These are phyloP conservation scores for Melipona quadrifasciata DNA, from an alignment of 1,140 invertebrate species.

Conservation along the genomic window DNA sequence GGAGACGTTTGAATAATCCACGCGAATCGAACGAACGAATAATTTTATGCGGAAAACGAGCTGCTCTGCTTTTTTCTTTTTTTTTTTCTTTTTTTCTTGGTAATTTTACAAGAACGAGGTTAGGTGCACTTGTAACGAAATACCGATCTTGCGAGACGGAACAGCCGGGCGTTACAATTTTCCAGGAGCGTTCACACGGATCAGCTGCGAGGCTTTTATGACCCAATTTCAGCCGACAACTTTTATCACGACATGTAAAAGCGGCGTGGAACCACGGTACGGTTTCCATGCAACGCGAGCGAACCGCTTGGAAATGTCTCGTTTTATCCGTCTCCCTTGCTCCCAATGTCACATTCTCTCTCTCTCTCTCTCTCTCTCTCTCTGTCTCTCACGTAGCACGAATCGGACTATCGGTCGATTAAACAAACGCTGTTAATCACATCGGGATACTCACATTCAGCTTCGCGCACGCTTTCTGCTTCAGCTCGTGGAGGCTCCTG, in stretches of 20 bases:
- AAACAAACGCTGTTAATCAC: slow-evolving; percentile 23
- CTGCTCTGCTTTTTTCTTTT: too few relatives aligned
- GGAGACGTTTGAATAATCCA: background rate
- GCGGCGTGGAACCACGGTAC: background rate
- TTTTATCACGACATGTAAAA: slow-evolving; percentile 45
- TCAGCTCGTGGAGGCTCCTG: slow-evolving; percentile 84
- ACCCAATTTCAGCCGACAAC: slow-evolving; percentile 41
- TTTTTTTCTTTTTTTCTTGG: too few relatives aligned
- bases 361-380: background rate
- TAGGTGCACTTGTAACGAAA: background rate
- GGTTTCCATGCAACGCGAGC: slow-evolving; percentile 10
- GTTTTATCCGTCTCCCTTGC: background rate
- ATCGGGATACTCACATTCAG: slow-evolving; percentile 83
- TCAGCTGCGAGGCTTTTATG: slow-evolving; percentile 44
- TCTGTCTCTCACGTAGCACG: too few relatives aligned
- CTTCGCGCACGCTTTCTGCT: slow-evolving; percentile 85
- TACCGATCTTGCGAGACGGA: background rate
- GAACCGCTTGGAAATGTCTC: background rate
- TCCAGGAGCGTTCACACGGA: slow-evolving; percentile 1
- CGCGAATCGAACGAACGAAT: background rate
- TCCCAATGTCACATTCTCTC: background rate
- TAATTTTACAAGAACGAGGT: background rate
- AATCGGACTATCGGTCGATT: slow-evolving; percentile 6
- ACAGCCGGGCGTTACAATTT: slow-evolving; percentile 14
- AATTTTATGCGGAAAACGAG: background rate